Conservation (phyloP, 2,797 vertebrate genomes). For the Sphenodon punctatus region DNA sequence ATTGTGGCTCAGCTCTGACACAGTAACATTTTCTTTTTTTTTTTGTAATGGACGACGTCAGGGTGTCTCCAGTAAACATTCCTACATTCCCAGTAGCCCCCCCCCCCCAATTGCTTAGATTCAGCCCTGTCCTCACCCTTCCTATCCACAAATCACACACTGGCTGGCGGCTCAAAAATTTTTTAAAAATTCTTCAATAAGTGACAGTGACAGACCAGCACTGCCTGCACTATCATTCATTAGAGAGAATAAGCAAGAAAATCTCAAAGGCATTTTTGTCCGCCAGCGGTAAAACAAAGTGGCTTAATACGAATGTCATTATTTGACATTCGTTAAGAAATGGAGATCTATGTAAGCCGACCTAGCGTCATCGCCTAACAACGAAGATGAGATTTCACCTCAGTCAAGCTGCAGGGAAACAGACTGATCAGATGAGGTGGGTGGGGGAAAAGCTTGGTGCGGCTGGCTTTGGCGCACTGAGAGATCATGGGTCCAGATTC, state of each 20-base stretch:
- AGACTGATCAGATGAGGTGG: neutral
- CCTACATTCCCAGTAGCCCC: no score
- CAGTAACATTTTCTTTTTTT: no score
- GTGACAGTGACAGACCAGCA: rapidly evolving
- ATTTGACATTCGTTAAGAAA: rapidly evolving
- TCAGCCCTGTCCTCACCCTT: rapidly evolving
- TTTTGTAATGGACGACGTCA: no score
- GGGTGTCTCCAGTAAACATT: no score
- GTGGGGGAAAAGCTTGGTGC: neutral
- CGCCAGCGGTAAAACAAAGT: rapidly evolving
- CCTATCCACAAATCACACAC: neutral
- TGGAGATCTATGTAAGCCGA: rapidly evolving
- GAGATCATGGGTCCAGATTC: rapidly evolving
- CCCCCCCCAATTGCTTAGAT: no score
- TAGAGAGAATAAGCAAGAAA: rapidly evolving
- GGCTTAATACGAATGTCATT: rapidly evolving
- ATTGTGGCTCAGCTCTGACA: no score
- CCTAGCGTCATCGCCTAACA: rapidly evolving
- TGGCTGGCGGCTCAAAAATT: no score
- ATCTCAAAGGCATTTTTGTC: rapidly evolving
- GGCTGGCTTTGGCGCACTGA: rapidly evolving
- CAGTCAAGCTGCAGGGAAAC: rapidly evolving
- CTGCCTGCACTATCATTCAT: rapidly evolving
- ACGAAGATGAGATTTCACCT: neutral
- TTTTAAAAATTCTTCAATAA: neutral